These are phyloP conservation scores for Dryoscopus gambensis DNA, from an alignment of 2,113 vertebrate species.

Conservation along the genomic window DNA sequence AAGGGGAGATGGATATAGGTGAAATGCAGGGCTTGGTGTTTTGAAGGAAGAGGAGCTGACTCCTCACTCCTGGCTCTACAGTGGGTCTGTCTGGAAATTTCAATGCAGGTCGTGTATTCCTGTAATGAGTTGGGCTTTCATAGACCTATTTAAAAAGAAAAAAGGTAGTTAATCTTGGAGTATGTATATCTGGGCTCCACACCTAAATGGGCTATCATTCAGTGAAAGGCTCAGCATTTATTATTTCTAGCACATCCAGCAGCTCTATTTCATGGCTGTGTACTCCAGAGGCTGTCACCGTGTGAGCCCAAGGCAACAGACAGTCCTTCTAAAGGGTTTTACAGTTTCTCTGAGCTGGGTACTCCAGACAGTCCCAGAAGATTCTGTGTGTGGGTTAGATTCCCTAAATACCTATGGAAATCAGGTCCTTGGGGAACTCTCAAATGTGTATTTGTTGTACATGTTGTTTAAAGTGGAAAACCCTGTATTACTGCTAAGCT, in stretches of 20 bases:
- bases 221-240: conserved; percentile 2
- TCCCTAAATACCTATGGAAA: not conserved
- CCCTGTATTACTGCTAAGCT: not conserved
- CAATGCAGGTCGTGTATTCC: not conserved
- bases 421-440: not conserved
- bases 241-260: conserved; percentile 33
- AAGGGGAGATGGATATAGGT: not conserved
- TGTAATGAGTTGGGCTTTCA: conserved; percentile 6
- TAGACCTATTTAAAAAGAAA: conserved; percentile 32
- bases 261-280: not conserved
- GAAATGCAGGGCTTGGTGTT: not conserved
- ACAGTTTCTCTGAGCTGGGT: not conserved
- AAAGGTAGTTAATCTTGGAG: conserved; percentile 5
- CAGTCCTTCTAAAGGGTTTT: not conserved
- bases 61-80: not conserved
- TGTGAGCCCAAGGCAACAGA: not conserved
- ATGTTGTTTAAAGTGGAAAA: conserved; percentile 7
- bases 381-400: not conserved
- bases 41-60: not conserved
- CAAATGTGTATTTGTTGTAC: not conserved
- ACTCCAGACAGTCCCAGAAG: not conserved
- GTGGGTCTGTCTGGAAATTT: not conserved
- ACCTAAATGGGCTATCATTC: conserved; percentile 17
- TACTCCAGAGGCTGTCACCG: not conserved
- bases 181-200: not conserved